These are phyloP conservation scores for Corynorhinus townsendii DNA, from an alignment of 2,113 vertebrate genomes.

Conservation along the genomic window DNA sequence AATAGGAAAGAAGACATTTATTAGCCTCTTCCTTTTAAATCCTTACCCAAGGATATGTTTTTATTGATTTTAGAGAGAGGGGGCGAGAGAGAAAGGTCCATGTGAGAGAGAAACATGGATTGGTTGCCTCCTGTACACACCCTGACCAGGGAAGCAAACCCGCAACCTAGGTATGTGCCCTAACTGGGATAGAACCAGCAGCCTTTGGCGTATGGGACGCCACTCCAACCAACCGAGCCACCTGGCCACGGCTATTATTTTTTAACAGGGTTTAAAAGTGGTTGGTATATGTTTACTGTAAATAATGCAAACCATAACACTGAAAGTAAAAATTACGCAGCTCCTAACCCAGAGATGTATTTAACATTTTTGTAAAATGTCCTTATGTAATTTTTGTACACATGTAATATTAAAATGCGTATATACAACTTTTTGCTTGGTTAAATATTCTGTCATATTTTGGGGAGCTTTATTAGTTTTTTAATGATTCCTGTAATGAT, in stretches of 20 bases:
- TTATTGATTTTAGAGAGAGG: neutral
- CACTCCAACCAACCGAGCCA: neutral
- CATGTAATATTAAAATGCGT: neutral
- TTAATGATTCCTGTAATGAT: neutral
- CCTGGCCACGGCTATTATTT: neutral
- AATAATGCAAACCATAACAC: neutral
- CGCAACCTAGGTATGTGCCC: neutral
- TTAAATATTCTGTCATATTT: neutral
- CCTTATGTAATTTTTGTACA: neutral
- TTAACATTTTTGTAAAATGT: slow-evolving; percentile 1
- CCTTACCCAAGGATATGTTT: neutral
- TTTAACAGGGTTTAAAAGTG: neutral
- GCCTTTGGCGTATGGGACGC: neutral
- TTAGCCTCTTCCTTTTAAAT: neutral
- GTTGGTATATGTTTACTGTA: neutral
- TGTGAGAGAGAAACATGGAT: neutral
- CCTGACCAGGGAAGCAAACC: neutral
- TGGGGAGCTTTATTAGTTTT: neutral
- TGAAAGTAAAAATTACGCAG: neutral
- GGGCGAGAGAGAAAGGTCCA: neutral
- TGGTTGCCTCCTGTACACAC: neutral
- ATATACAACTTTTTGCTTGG: neutral
- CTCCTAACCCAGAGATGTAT: neutral
- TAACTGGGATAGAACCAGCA: neutral
- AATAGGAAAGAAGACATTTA: neutral